Percentiles rank a stretch among this genome's conserved stretches.
phyloP scores from a whole-genome alignment of 2,797 vertebrate species.

The Jordanella pulchra region DNA sequence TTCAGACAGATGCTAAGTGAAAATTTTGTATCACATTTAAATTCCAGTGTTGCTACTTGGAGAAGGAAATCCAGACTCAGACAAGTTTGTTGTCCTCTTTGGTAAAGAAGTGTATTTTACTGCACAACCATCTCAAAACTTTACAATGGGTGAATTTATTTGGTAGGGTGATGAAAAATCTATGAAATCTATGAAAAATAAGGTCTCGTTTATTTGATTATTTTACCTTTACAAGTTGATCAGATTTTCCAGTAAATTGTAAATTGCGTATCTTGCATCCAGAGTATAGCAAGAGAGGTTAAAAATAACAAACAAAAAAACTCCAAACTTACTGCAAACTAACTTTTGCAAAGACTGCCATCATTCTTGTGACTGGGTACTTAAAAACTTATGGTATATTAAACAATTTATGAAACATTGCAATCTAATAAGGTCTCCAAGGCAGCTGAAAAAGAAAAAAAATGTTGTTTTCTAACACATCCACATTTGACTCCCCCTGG shows the following conservation, averaged over 20 bases:
- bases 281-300: neutral
- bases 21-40: slow-evolving; percentile 57
- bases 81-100: neutral
- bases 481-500: too few relatives aligned
- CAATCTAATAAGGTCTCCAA: neutral
- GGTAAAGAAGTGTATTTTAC: neutral
- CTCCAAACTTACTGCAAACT: neutral
- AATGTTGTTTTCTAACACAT: neutral
- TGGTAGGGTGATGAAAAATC: neutral
- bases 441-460: neutral
- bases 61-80: slow-evolving; percentile 25
- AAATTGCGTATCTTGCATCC: too few relatives aligned
- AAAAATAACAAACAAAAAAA: neutral
- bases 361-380: neutral
- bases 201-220: too few relatives aligned
- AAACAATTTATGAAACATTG: neutral
- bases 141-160: neutral
- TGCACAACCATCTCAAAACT: neutral
- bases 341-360: neutral
- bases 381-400: neutral
- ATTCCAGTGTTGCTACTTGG: slow-evolving; percentile 33
- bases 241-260: neutral
- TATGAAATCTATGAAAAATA: too few relatives aligned
- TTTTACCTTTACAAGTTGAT: too few relatives aligned
- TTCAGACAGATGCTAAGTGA: slow-evolving; percentile 51